Base-by-base conservation (phyloP, 2,113 vertebrate species). In the Neoarius graeffei region DNA sequence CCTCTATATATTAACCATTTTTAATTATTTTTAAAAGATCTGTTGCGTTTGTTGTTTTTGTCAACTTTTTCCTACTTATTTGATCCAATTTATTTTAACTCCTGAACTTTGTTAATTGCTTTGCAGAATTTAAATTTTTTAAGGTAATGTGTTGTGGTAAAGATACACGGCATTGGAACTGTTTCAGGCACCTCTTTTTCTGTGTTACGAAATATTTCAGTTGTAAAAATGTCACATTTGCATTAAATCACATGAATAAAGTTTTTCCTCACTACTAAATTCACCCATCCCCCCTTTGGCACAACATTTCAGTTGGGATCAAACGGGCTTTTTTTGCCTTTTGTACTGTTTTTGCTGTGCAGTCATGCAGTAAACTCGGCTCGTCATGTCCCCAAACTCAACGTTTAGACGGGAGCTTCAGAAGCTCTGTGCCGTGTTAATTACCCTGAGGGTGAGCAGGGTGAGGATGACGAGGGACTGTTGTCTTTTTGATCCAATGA, bases 401-500 rank as follows among this genome's bases (percentile, higher is more conserved):
- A 10, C 60, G 25, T 66, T 56, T 73, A 60, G 80, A 81, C n/a
- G 35, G 20, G 80, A 73, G 62, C 71, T 80, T 56, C 86, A 48
- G 64, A 48, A 20, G 74, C 10, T 27, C 57, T 42, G 57, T 62
- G 85, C 57, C 30, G 14, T 27, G 85, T 11, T 52, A 62, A 86
- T 60, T 25, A 48, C 62, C 11, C 50, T 4, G 19, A 30, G 19
- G 81, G 81, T 56, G 42, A 23, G 1, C 17, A 35, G 10, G 82
- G 42, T 59, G 35, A 6, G 1, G 85, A 67, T 27, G 57, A 14
- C 5, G 42, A 73, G 67, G 62, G 69, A 57, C 83, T 80, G 25
- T 67, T 69, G 81, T 48, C 60, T 83, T 66, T 64, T 74, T 74
- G 71, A 74, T 48, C 71, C 71, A 20, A 42, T 64, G 81, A 50